A percentile compares a stretch with the other conserved stretches of the same genome.
These are phyloP conservation scores for Lutraria lutraria DNA, from an alignment of 2,888 invertebrate species.

Conservation along the genomic window DNA sequence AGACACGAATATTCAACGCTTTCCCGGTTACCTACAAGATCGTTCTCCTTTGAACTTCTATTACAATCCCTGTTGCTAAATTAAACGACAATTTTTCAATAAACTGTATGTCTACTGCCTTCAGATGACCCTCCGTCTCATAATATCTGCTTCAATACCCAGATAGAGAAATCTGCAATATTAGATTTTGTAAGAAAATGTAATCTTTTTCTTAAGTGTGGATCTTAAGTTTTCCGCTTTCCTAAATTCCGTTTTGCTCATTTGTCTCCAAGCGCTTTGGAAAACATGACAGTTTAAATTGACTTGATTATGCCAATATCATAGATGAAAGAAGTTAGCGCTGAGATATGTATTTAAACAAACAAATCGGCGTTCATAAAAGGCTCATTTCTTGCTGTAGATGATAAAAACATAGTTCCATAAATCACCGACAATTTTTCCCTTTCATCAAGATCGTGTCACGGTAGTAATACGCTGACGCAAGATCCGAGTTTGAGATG, in stretches of 20 bases:
- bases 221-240: slow-evolving; percentile 47
- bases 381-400: slow-evolving; percentile 67
- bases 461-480: slow-evolving; percentile 63
- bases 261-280: slow-evolving; percentile 64
- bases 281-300: slow-evolving; percentile 68
- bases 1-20: slow-evolving; percentile 53
- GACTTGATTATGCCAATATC: slow-evolving; percentile 67
- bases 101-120: slow-evolving; percentile 56
- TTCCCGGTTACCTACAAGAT: slow-evolving; percentile 49
- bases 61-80: slow-evolving; percentile 54
- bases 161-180: slow-evolving; percentile 63
- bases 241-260: slow-evolving; percentile 53
- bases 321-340: slow-evolving; percentile 69
- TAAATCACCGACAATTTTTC: slow-evolving; percentile 67
- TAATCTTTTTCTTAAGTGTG: slow-evolving; percentile 68
- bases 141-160: slow-evolving; percentile 60
- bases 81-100: slow-evolving; percentile 73
- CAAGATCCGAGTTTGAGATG: slow-evolving; percentile 58
- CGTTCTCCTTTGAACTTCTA: slow-evolving; percentile 62
- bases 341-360: slow-evolving; percentile 71
- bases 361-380: slow-evolving; percentile 70
- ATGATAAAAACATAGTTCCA: slow-evolving; percentile 70
- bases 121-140: slow-evolving; percentile 61
- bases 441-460: slow-evolving; percentile 64
- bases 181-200: slow-evolving; percentile 66